These are phyloP conservation scores for Chrysolina haemoptera DNA, from an alignment of 2,888 invertebrate genomes.

Conservation along the genomic window DNA sequence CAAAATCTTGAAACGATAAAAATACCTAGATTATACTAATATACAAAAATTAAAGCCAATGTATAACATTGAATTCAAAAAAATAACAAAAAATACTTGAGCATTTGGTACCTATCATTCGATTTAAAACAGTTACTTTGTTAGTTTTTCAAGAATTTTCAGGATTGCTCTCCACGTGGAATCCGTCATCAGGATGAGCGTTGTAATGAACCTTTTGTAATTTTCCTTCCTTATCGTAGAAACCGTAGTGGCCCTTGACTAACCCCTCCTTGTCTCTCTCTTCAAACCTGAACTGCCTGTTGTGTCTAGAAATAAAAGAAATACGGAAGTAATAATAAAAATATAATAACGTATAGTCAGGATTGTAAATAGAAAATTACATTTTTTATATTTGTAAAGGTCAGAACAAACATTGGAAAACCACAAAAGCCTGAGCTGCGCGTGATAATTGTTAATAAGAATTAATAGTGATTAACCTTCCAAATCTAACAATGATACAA, in stretches of 20 bases:
- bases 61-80: constrained; percentile 57
- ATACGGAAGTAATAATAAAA: too few relatives aligned
- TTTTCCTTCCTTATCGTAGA: constrained; percentile 83
- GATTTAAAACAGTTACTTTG: constrained; percentile 8
- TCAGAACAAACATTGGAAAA: too few relatives aligned
- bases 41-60: constrained; percentile 45
- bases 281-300: constrained; percentile 86
- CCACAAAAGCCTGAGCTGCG: too few relatives aligned
- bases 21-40: constrained; percentile 43
- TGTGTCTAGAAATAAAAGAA: constrained; percentile 73
- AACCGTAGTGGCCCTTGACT: constrained; percentile 87
- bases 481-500: too few relatives aligned
- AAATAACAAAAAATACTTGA: constrained; percentile 43
- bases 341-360: too few relatives aligned
- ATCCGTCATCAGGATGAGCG: constrained; percentile 81
- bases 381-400: too few relatives aligned
- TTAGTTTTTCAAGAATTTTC: constrained; percentile 36
- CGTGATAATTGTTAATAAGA: too few relatives aligned
- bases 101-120: constrained; percentile 32
- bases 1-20: constrained; percentile 44
- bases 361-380: too few relatives aligned
- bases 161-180: constrained; percentile 66
- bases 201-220: constrained; percentile 83
- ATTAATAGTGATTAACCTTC: too few relatives aligned
- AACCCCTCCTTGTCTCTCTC: constrained; percentile 83